A percentile compares a stretch with the other conserved stretches of the same genome.
Evolutionary conservation across 2,797 vertebrate species (phyloP).

Genomic region (Ctenopoma multispine): DNA sequence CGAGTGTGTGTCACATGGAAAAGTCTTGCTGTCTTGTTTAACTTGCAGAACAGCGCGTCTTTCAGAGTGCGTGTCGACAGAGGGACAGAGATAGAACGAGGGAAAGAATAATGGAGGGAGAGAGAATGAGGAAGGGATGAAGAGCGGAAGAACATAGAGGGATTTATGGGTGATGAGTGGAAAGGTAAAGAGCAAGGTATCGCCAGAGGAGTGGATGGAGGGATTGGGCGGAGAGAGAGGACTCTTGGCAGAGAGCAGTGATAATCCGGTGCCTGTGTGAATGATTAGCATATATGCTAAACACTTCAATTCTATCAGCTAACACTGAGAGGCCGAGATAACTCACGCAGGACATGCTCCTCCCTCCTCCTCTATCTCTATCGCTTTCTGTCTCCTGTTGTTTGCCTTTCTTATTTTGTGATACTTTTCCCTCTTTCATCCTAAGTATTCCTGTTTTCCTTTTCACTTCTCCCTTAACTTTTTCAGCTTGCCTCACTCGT

Average conservation of each 20-base stretch:
- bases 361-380: conserved; percentile 36
- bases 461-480: neutral
- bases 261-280: conserved; percentile 76
- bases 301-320: conserved; percentile 96
- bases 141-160: conserved; percentile 3
- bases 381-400: conserved; percentile 36
- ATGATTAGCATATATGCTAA: conserved; percentile 86
- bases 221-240: conserved; percentile 40
- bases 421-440: neutral
- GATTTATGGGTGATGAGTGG: conserved; percentile 17
- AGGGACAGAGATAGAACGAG: neutral
- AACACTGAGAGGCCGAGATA: conserved; percentile 80
- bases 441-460: neutral
- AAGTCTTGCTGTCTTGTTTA: conserved; percentile 43
- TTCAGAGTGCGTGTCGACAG: conserved; percentile 25
- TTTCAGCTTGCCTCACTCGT: neutral
- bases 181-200: conserved; percentile 57
- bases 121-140: neutral
- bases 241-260: conserved; percentile 69
- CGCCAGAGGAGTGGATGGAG: conserved; percentile 43
- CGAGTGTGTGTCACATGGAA: conserved; percentile 24
- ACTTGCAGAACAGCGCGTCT: conserved; percentile 45
- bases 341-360: conserved; percentile 54
- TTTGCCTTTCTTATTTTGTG: conserved; percentile 16
- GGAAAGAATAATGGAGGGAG: neutral